A percentile compares a stretch with the other conserved stretches of the same genome.
Conservation (phyloP, 2,888 invertebrate genomes). For the Apotomis turbidana region DNA sequence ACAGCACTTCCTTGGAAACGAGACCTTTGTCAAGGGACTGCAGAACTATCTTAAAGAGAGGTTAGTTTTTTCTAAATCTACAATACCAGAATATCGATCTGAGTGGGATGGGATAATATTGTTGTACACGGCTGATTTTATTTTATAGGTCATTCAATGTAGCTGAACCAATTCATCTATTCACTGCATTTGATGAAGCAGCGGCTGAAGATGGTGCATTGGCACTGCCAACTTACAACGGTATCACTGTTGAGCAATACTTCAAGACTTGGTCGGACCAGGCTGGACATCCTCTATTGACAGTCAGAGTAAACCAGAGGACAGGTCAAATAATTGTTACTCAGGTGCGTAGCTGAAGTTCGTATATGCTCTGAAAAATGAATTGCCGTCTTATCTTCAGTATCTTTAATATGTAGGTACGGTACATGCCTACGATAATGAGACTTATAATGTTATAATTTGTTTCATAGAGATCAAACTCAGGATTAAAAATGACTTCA, state of each 20-base stretch:
- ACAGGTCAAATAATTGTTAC: constrained; percentile 64
- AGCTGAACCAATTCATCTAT: constrained; percentile 80
- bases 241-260: constrained; percentile 70
- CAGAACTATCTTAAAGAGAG: constrained; percentile 77
- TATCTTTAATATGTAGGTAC: too few relatives aligned
- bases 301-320: constrained; percentile 71
- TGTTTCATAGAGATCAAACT: neutral
- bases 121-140: too few relatives aligned
- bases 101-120: too few relatives aligned
- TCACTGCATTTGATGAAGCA: constrained; percentile 74
- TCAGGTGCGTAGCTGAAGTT: constrained; percentile 62
- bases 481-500: too few relatives aligned
- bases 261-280: constrained; percentile 85
- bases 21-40: constrained; percentile 80
- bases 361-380: too few relatives aligned
- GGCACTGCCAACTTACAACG: constrained; percentile 58
- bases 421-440: too few relatives aligned
- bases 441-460: too few relatives aligned
- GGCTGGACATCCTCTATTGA: constrained; percentile 84
- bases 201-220: constrained; percentile 61
- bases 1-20: constrained; percentile 82
- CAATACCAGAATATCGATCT: too few relatives aligned
- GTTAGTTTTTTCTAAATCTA: constrained; percentile 57
- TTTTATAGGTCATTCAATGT: constrained; percentile 64
- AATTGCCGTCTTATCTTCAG: too few relatives aligned